A percentile compares a stretch with the other conserved stretches of the same genome.
Evolutionary conservation across 2,797 vertebrate species (phyloP).

Genomic region (Rhinoraja longicauda): DNA sequence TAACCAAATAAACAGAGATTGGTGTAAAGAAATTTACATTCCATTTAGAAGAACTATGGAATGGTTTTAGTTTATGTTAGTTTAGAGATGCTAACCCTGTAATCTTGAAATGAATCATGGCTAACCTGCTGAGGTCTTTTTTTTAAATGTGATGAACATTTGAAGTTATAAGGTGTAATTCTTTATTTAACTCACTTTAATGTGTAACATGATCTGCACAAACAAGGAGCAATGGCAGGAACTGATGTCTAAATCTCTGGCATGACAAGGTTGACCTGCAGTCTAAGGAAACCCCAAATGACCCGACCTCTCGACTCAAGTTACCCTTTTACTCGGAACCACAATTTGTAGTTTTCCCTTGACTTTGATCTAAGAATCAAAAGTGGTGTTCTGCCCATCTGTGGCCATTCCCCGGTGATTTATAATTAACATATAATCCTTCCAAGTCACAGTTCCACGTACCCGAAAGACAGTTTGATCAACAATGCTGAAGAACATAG

Average conservation of each 20-base stretch:
- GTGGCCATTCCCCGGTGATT: background rate
- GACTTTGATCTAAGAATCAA: background rate
- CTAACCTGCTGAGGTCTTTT: background rate
- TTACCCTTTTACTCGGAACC: background rate
- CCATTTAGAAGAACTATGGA: no score
- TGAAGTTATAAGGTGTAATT: background rate
- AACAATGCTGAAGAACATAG: background rate
- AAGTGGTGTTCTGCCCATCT: background rate
- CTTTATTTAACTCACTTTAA: background rate
- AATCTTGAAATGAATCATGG: background rate
- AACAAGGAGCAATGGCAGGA: background rate
- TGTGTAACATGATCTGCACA: background rate
- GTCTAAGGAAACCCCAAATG: constrained; percentile 14
- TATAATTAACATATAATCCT: background rate
- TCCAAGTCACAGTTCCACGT: background rate
- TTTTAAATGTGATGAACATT: background rate
- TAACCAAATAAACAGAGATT: background rate
- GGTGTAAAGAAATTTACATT: no score
- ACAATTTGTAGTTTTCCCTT: background rate
- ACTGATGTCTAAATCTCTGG: background rate
- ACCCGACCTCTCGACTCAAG: background rate
- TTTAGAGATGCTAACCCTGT: background rate
- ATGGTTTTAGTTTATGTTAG: no score
- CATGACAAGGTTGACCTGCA: background rate
- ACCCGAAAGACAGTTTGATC: no score